Conservation (phyloP, 2,888 invertebrate genomes). For the Laspeyria flexula region DNA sequence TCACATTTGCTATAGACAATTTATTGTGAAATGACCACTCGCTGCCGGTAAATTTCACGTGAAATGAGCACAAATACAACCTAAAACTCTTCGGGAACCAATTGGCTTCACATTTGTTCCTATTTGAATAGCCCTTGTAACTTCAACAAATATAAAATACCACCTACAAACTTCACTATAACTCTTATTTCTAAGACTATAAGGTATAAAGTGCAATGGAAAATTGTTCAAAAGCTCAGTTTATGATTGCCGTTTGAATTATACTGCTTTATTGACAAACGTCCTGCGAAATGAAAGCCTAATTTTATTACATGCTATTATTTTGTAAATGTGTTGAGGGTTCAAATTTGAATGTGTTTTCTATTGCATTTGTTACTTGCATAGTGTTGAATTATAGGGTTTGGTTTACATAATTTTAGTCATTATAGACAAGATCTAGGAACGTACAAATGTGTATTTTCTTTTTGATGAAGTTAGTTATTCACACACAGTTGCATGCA, state of each 20-base stretch:
- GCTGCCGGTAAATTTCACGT: slow-evolving; percentile 17
- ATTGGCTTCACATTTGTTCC: slow-evolving; percentile 47
- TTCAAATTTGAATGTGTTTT: slow-evolving; percentile 2
- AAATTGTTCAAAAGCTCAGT: background rate
- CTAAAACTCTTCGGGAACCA: slow-evolving; percentile 39
- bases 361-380: background rate
- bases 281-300: slow-evolving; percentile 64
- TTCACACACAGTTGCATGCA: too few species aligned
- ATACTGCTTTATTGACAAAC: slow-evolving; percentile 48
- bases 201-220: slow-evolving; percentile 7
- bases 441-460: too few species aligned
- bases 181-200: background rate
- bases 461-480: too few species aligned
- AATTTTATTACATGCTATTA: slow-evolving; percentile 68
- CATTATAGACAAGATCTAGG: too few species aligned
- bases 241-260: slow-evolving; percentile 21
- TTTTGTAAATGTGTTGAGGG: slow-evolving; percentile 29
- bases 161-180: background rate
- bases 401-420: too few species aligned
- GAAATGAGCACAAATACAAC: slow-evolving; percentile 34
- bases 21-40: slow-evolving; percentile 6
- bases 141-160: slow-evolving; percentile 2
- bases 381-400: background rate
- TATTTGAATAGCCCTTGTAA: slow-evolving; percentile 33
- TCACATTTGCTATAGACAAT: too few species aligned